Evolutionary conservation across 1,140 invertebrate genomes (phyloP), one percentile per base, ranked within the genome.

Genomic region (Tetraneura akinire): DNA sequence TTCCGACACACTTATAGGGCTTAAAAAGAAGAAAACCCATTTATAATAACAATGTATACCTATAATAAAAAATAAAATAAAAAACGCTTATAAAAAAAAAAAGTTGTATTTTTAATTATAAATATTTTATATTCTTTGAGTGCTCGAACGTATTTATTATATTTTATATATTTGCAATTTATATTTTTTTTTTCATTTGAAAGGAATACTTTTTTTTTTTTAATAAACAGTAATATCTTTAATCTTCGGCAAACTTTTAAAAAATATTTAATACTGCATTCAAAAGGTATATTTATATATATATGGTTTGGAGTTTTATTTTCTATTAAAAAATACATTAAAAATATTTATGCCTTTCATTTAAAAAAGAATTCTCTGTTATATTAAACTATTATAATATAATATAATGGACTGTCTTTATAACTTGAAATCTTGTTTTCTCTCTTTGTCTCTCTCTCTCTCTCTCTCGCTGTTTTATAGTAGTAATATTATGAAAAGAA

Each of bases 211-310:
- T 49, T 62, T 62, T 29, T 29, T 53, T 32, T 32, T 70, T 70
- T 70, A 49, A 71, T 51, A 71, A 51, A 71, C 68, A 51, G 16
- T 51, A 29, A 71, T 71, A 71, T 29, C 68, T 55, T 57, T 57
- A 55, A 76, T 76, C 71, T 57, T 76, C n/a, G 32, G 32, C n/a
- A 32, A 76, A 76, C 71, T 76, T 76, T 76, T 76, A 23, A 76
- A n/a, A 57, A 42, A 76, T 76, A 76, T 76, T 76, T 55, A 57
- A 45, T 55, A 42, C 53, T 23, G 29, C 53, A 23, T 57, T 76
- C 49, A 76, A 53, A 37, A 76, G 68, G 68, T 71, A 71, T 71
- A 53, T 6, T n/a, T n/a, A n/a, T n/a, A n/a, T n/a, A n/a, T n/a
- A n/a, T 53, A 55, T 13, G 51, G 13, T 18, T 23, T 76, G n/a